Evolutionary conservation across 1,140 invertebrate genomes (phyloP).

Genomic region (Radopholus similis): DNA sequence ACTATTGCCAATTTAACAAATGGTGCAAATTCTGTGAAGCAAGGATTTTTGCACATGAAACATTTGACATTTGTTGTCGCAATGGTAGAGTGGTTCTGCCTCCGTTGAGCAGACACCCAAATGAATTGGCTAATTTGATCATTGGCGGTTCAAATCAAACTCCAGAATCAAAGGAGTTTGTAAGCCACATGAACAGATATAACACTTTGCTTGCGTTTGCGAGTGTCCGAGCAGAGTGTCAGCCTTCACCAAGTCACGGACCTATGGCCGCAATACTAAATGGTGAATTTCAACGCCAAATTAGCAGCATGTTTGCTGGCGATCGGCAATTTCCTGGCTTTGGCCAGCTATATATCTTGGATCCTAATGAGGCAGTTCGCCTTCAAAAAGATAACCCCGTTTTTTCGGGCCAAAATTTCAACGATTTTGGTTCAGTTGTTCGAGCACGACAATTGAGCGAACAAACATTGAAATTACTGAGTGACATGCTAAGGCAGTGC

Average conservation of each 20-base stretch:
- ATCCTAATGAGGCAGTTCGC: not conserved
- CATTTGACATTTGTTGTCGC: no score
- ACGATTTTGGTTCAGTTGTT: not conserved
- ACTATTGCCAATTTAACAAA: no score
- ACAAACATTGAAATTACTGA: not conserved
- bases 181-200: not conserved
- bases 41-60: no score
- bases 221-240: not conserved
- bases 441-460: no score
- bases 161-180: not conserved
- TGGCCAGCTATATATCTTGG: not conserved
- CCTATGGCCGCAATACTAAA: constrained; percentile 1
- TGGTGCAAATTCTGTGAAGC: no score
- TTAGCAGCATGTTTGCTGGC: not conserved
- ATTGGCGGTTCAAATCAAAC: not conserved
- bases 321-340: not conserved
- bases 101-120: not conserved
- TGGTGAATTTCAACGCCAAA: not conserved
- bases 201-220: not conserved
- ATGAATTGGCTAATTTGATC: not conserved
- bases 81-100: not conserved
- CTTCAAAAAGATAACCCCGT: no score
- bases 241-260: not conserved
- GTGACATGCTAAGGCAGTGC: not conserved
- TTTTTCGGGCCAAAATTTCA: not conserved